phyloP scores from a whole-genome alignment of 2,888 invertebrate genomes.

The Brachylomia viminalis region DNA sequence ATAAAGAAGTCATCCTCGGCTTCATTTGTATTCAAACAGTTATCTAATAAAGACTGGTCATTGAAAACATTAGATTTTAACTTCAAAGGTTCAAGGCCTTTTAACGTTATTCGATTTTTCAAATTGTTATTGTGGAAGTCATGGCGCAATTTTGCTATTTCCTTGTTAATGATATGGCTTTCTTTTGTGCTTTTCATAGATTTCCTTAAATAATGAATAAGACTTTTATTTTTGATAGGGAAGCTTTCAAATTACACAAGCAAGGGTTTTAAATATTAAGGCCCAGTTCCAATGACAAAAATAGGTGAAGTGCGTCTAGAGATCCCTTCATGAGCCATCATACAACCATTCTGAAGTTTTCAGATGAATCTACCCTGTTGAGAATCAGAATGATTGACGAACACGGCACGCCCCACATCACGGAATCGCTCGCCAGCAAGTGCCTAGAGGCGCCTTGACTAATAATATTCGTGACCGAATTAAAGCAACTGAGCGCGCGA shows the following conservation, averaged over 20 bases:
- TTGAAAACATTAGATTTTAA: conserved; percentile 60
- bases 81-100: conserved; percentile 67
- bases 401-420: background rate
- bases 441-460: background rate
- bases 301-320: background rate
- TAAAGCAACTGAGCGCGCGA: background rate
- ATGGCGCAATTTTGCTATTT: conserved; percentile 80
- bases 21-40: conserved; percentile 65
- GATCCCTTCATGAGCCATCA: background rate
- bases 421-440: no score
- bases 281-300: background rate
- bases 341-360: background rate
- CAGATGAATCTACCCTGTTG: background rate
- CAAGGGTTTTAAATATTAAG: background rate
- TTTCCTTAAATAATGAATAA: conserved; percentile 73
- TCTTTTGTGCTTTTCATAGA: conserved; percentile 75
- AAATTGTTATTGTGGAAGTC: conserved; percentile 78
- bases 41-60: conserved; percentile 67
- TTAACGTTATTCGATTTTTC: conserved; percentile 78
- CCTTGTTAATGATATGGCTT: conserved; percentile 74
- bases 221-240: background rate
- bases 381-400: background rate
- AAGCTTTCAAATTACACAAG: background rate
- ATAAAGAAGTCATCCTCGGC: conserved; percentile 70
- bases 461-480: background rate